A percentile compares a stretch with the other conserved stretches of the same genome.
Conservation (phyloP, 2,888 invertebrate species). For the Cataglyphis albicans region DNA sequence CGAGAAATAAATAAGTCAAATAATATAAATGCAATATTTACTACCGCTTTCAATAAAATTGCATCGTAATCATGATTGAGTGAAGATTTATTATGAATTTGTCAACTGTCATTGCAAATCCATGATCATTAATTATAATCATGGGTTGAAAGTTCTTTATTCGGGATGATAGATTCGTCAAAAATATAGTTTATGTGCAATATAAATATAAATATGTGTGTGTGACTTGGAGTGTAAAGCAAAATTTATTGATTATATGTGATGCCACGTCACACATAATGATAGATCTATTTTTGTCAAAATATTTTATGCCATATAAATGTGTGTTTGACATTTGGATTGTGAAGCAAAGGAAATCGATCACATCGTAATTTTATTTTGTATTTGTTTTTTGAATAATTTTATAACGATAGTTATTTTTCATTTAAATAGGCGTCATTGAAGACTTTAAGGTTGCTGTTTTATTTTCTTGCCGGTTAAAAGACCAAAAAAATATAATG, state of each 20-base stretch:
- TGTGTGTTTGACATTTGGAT: not conserved
- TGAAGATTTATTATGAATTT: slow-evolving; percentile 7
- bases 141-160: not conserved
- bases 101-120: not conserved
- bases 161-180: not conserved
- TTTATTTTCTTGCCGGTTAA: not conserved
- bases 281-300: not conserved
- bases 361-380: not conserved
- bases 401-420: not conserved
- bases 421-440: not conserved
- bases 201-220: not conserved
- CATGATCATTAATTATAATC: not conserved
- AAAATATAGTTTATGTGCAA: not conserved
- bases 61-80: not conserved
- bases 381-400: not conserved
- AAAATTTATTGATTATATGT: not conserved
- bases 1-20: not conserved
- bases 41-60: slow-evolving; percentile 6
- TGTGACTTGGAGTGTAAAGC: not conserved
- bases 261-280: not conserved
- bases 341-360: not conserved
- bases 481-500: not conserved
- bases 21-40: slow-evolving; percentile 22
- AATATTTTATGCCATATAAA: not conserved
- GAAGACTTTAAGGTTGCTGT: not conserved